phyloP scores from a whole-genome alignment of 2,113 vertebrate species.

The Hippopotamus amphibius region DNA sequence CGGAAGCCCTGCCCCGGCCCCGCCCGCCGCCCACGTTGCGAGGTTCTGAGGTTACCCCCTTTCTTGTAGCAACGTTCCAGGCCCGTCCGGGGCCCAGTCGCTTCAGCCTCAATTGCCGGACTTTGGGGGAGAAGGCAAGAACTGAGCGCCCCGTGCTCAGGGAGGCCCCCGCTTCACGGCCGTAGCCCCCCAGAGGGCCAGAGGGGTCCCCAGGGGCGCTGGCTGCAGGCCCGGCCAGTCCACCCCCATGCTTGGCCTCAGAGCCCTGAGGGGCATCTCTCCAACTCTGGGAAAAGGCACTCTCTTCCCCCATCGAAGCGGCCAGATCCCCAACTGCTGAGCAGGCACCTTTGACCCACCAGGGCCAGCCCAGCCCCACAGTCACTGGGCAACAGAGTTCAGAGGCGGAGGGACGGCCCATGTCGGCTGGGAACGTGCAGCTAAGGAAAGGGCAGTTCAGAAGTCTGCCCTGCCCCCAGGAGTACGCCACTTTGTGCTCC shows the following conservation, averaged over 20 bases:
- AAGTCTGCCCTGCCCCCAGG: too few species aligned
- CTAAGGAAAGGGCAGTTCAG: not conserved
- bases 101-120: not conserved
- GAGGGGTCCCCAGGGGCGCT: not conserved
- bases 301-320: not conserved
- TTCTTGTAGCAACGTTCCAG: constrained; percentile 60
- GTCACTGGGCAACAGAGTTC: not conserved
- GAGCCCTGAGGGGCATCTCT: not conserved
- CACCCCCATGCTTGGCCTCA: not conserved
- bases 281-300: not conserved
- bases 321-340: not conserved
- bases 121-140: not conserved
- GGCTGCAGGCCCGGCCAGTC: not conserved
- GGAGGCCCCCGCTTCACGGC: not conserved
- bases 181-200: not conserved
- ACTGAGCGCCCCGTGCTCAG: not conserved
- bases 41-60: not conserved
- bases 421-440: not conserved
- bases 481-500: not conserved
- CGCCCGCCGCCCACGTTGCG: not conserved
- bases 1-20: not conserved
- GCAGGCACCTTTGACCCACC: not conserved
- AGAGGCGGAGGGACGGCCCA: not conserved
- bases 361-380: not conserved
- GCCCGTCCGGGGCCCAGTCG: not conserved